Conservation (phyloP, 2,888 invertebrate species). For the Peribatodes rhomboidaria region DNA sequence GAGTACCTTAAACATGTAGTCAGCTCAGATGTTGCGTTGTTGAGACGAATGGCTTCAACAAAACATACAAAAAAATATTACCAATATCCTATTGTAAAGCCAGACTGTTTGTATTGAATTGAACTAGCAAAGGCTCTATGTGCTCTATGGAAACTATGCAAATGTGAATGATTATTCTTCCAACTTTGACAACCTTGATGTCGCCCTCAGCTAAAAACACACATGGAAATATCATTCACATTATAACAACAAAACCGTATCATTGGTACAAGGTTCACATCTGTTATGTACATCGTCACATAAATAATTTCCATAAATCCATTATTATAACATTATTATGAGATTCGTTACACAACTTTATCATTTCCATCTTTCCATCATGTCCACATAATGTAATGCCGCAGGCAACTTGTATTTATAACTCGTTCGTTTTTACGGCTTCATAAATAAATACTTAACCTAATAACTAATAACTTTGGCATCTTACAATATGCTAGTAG, state of each 20-base stretch:
- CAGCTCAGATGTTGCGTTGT: background rate
- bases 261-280: constrained; percentile 2
- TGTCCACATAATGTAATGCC: too few species aligned
- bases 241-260: constrained; percentile 4
- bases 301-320: constrained; percentile 12
- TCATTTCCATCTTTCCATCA: constrained; percentile 13
- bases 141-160: background rate
- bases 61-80: too few species aligned
- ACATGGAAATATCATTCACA: constrained; percentile 2
- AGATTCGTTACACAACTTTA: constrained; percentile 25
- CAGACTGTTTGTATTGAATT: too few species aligned
- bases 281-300: constrained; percentile 10
- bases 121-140: too few species aligned
- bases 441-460: too few species aligned
- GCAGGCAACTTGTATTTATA: background rate
- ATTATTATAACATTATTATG: constrained; percentile 23
- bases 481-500: too few species aligned
- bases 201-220: background rate
- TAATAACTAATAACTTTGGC: too few species aligned
- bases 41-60: background rate
- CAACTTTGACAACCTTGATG: background rate
- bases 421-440: too few species aligned
- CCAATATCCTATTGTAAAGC: too few species aligned
- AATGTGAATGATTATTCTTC: background rate
- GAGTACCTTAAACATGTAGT: too few species aligned